A percentile compares a stretch with the other conserved stretches of the same genome.
Evolutionary conservation across 2,113 vertebrate genomes (phyloP).

Genomic region (Daubentonia madagascariensis): DNA sequence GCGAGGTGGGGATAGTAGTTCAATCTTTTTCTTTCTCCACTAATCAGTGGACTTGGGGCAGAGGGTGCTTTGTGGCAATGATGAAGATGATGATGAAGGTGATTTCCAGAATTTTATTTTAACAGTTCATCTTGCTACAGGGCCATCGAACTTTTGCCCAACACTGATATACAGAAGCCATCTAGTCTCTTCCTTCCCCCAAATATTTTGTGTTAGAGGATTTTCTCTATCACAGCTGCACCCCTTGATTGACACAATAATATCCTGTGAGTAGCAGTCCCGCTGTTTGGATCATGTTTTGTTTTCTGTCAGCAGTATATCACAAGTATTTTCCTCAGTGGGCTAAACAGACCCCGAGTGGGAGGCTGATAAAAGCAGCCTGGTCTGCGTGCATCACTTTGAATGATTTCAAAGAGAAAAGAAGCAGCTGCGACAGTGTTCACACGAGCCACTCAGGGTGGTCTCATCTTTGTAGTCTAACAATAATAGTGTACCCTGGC

Average conservation of each 20-base stretch:
- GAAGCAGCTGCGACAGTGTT: constrained; percentile 77
- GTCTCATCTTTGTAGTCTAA: constrained; percentile 69
- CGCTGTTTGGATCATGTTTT: constrained; percentile 64
- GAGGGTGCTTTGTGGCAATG: neutral
- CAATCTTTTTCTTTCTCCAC: neutral
- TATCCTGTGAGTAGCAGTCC: constrained; percentile 73
- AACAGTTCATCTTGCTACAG: neutral
- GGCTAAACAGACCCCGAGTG: constrained; percentile 47
- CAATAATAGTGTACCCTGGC: constrained; percentile 31
- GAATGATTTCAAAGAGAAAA: constrained; percentile 82
- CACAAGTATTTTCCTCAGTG: neutral
- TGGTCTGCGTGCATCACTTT: constrained; percentile 63
- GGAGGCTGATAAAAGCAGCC: constrained; percentile 79
- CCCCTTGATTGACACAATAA: constrained; percentile 66
- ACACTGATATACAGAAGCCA: neutral
- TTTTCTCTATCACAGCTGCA: constrained; percentile 74
- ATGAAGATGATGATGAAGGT: neutral
- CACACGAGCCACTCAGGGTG: constrained; percentile 63
- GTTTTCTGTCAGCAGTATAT: constrained; percentile 60
- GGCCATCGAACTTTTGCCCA: neutral
- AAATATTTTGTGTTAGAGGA: neutral
- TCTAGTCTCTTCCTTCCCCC: neutral
- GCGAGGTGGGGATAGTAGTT: neutral
- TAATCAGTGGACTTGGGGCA: neutral
- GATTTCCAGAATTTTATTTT: neutral